Percentiles rank a stretch among this genome's conserved stretches.
Conservation (phyloP, 2,113 vertebrate genomes). For the Azemiops feae region DNA sequence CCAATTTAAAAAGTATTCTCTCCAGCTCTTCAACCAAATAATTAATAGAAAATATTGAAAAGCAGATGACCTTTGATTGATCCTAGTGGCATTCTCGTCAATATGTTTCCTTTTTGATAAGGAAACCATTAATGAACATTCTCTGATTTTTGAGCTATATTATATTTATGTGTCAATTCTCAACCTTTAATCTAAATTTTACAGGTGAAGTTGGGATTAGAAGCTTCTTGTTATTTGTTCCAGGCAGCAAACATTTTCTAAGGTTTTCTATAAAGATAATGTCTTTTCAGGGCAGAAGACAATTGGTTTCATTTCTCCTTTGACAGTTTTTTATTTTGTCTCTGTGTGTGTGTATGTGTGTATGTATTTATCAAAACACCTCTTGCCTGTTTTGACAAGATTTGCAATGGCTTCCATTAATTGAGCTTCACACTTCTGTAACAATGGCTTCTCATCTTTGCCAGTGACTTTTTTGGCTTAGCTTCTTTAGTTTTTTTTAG, state of each 20-base stretch:
- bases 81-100: neutral
- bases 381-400: neutral
- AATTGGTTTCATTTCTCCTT: neutral
- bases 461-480: neutral
- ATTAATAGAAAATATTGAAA: neutral
- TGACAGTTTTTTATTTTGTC: neutral
- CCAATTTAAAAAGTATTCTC: neutral
- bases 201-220: neutral
- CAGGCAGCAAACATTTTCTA: neutral
- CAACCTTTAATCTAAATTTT: neutral
- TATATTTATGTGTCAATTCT: neutral
- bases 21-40: neutral
- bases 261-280: neutral
- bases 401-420: neutral
- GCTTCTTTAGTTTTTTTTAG: neutral
- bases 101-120: neutral
- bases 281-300: neutral
- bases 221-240: neutral
- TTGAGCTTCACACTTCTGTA: neutral
- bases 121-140: neutral
- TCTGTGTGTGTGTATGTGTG: neutral
- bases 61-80: neutral
- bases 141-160: neutral
- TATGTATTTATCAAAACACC: neutral
- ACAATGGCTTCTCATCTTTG: neutral